These are phyloP conservation scores for Campoletis sonorensis DNA, from an alignment of 1,140 invertebrate species.

Conservation along the genomic window DNA sequence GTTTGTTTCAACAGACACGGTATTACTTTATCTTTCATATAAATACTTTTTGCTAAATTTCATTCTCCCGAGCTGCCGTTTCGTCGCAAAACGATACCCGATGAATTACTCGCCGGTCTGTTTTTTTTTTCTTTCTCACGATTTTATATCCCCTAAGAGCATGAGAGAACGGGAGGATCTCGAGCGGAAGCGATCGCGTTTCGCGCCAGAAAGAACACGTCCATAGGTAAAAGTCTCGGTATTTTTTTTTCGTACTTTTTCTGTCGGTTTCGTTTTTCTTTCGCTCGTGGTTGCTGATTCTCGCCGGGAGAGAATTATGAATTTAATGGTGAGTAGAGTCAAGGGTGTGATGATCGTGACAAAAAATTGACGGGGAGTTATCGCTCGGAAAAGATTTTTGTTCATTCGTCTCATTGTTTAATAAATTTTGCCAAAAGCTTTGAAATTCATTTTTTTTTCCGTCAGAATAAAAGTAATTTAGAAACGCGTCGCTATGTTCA, in stretches of 20 bases:
- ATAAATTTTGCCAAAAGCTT: neutral
- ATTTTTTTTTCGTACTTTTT: neutral
- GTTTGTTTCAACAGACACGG: neutral
- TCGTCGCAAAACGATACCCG: neutral
- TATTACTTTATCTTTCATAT: slow-evolving; percentile 19
- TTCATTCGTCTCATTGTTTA: neutral
- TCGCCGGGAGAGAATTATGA: slow-evolving; percentile 6
- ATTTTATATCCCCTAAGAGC: slow-evolving; percentile 1
- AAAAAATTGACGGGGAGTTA: neutral
- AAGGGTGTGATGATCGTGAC: neutral
- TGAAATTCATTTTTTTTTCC: neutral
- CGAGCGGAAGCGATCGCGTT: slow-evolving; percentile 21
- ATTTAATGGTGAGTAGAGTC: slow-evolving; percentile 2
- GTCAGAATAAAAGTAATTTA: too few relatives aligned
- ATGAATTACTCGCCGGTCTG: neutral
- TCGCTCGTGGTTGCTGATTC: neutral
- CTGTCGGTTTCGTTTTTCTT: neutral
- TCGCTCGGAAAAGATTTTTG: neutral
- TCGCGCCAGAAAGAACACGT: neutral
- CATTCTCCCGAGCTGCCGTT: neutral
- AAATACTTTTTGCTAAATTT: neutral
- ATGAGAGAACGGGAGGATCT: neutral
- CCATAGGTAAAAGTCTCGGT: neutral
- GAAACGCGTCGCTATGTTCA: too few relatives aligned
- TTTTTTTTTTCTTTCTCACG: neutral